phyloP scores from a whole-genome alignment of 2,113 vertebrate genomes.

The Cercocebus atys region DNA sequence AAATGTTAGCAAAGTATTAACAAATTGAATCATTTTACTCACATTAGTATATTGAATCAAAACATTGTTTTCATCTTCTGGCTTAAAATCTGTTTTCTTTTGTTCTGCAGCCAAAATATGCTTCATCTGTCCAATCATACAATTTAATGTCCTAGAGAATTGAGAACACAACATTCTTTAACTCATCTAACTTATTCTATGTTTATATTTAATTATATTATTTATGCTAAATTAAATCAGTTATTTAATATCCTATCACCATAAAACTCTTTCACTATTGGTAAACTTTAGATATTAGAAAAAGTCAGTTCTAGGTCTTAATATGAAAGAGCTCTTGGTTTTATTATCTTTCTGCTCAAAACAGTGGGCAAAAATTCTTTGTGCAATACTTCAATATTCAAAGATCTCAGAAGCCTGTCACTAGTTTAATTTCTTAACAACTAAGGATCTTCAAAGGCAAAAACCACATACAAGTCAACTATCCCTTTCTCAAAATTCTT shows the following conservation, averaged over 20 bases:
- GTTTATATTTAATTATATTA: background rate
- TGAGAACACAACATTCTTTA: conserved; percentile 55
- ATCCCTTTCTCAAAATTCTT: background rate
- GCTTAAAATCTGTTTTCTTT: conserved; percentile 99
- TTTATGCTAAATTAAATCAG: conserved; percentile 21
- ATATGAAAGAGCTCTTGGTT: conserved; percentile 26
- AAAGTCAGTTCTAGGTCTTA: conserved; percentile 31
- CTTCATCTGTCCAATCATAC: conserved; percentile 99
- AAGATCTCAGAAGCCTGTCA: background rate
- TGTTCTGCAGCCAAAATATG: conserved; percentile 96
- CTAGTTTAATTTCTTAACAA: conserved; percentile 32
- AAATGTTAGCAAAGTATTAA: conserved; percentile 43
- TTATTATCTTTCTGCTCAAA: conserved; percentile 26
- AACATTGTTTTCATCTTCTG: conserved; percentile 98
- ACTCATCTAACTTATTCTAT: background rate
- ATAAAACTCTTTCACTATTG: conserved; percentile 37
- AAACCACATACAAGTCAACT: background rate
- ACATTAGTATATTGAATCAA: conserved; percentile 98
- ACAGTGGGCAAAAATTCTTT: background rate
- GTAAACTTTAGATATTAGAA: background rate
- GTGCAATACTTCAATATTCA: conserved; percentile 13
- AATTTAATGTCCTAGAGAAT: conserved; percentile 95
- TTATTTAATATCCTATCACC: conserved; percentile 23
- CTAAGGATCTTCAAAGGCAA: background rate
- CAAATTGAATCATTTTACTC: conserved; percentile 80